Evolutionary conservation across 2,113 vertebrate genomes (phyloP), one percentile per base, ranked within the genome.

Genomic region (Tachycineta bicolor): DNA sequence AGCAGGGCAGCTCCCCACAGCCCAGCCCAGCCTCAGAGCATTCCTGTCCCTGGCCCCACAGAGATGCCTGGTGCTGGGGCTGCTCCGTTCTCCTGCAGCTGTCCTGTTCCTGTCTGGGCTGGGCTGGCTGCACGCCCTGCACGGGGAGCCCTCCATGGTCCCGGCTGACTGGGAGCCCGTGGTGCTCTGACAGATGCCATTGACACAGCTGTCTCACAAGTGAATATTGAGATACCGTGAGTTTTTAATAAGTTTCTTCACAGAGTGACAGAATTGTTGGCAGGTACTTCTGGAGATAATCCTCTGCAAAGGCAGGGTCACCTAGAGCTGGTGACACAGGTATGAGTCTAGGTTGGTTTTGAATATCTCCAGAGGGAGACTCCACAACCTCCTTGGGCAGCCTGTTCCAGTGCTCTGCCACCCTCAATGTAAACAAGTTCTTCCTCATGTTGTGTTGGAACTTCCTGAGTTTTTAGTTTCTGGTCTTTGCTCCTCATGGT

Each of bases 51-150:
- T 1, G 1, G 19, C 24, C 46, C 33, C 58, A 33, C 10, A 5
- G 34, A 22, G 8, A 1, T 28, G 43, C 22, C 63, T 5, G 5
- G 10, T 46, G 18, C 70, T n/a, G 37, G 10, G 23, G 26, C 23
- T 75, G n/a, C 39, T 34, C 25, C 0, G 0, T 16, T 60, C 16
- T 10, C 23, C 24, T 5, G 1, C 0, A 0, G 18, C 41, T 76
- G 34, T 34, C 18, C 21, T 1, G 2, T n/a, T 74, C 31, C 15
- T 31, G 10, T 2, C 5, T 62, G 56, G 25, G 12, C 3, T n/a
- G 9, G 56, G 55, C 55, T 6, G 25, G 46, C 58, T 60, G 24
- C 43, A 64, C 56, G 16, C 13, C 50, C 53, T 53, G 76, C 14
- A 4, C 4, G 16, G 14, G 41, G 22, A 73, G 20, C 8, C 49